Evolutionary conservation across 2,113 vertebrate species (phyloP).

Genomic region (Tupaia tana): DNA sequence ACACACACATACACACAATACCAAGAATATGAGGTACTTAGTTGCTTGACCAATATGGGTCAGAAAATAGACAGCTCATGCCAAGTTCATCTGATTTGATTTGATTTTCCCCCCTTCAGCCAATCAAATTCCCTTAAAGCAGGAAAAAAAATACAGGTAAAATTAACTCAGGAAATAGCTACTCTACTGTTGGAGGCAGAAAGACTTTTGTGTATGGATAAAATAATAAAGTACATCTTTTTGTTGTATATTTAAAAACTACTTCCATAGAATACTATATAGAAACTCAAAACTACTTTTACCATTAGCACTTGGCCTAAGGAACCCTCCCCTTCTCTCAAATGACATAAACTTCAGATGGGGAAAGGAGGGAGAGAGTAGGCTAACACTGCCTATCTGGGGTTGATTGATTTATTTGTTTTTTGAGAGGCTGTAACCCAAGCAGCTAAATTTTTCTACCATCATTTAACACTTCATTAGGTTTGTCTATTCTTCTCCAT

Average conservation of each 20-base stretch:
- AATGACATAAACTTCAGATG: neutral
- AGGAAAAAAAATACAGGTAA: neutral
- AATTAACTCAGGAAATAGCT: constrained; percentile 3
- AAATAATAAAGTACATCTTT: neutral
- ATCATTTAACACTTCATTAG: neutral
- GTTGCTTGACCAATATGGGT: neutral
- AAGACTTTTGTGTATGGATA: neutral
- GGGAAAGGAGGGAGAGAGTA: neutral
- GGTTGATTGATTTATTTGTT: neutral
- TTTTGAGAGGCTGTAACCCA: neutral
- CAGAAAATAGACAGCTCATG: neutral
- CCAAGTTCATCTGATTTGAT: neutral
- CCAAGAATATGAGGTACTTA: neutral
- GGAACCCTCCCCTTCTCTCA: neutral
- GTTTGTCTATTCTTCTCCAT: neutral
- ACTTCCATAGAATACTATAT: neutral
- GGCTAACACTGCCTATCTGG: neutral
- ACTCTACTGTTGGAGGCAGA: neutral
- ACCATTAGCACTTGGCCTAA: neutral
- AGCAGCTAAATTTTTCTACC: neutral
- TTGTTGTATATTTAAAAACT: neutral
- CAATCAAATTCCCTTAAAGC: neutral
- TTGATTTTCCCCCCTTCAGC: neutral
- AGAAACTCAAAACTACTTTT: neutral
- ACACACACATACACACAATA: neutral